Evolutionary conservation across 2,888 invertebrate species (phyloP), one percentile per base, ranked within the genome.

Genomic region (Trilocha varians): DNA sequence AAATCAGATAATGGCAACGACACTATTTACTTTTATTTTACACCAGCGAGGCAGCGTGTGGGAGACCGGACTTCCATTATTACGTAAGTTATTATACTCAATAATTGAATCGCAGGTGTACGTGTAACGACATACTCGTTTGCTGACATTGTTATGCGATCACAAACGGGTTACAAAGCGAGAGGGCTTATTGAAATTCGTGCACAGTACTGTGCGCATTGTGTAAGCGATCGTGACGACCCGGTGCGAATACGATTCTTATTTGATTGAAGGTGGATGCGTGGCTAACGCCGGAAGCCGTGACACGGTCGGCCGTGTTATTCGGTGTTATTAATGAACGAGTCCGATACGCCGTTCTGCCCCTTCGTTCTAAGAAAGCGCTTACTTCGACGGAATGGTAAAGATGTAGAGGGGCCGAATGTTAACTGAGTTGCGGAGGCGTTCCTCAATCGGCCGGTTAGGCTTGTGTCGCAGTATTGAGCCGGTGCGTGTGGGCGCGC

Each of bases 261-360:
- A 76, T 78, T 76, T 71, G 73, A 76, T 77, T 71, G 71, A 25
- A 55, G 62, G 49, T 49, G 50, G 42, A 55, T 42, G 58, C 47
- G 52, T 57, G 62, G 54, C 55, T 55, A 57, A 54, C 65, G 69
- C 77, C 82, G 83, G 83, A 83, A 82, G 71, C 73, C 75, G 73
- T 65, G 75, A 72, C 70, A 70, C 68, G 69, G 70, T 62, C 74
- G 71, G 65, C 60, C 65, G 67, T 70, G 74, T 78, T 77, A 78
- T 78, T 79, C 60, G 64, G 67, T 70, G 74, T 78, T 77, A 78
- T 78, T 79, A 80, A 78, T 79, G 79, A 68, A 77, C 71, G 59
- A 69, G 62, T 66, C 55, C 55, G 49, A 59, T 68, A 70, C 61
- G 62, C 53, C 56, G 57, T 55, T 59, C 56, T 64, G 62, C 58